A percentile compares a stretch with the other conserved stretches of the same genome.
Conservation (phyloP, 2,888 invertebrate species). For the Argynnis bischoffii region DNA sequence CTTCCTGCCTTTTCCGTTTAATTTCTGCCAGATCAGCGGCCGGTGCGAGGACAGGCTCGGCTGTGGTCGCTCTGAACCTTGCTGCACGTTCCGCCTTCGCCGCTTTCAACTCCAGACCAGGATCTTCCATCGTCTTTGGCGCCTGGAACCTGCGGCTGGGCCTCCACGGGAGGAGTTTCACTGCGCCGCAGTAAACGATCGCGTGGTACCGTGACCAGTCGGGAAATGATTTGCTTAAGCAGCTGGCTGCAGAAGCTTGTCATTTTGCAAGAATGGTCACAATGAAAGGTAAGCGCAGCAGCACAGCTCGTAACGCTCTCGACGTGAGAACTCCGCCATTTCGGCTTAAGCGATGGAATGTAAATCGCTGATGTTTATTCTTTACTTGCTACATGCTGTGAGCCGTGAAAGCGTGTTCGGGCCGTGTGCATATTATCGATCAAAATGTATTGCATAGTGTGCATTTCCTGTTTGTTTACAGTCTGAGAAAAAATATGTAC, state of each 20-base stretch:
- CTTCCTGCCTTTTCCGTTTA: constrained; percentile 83
- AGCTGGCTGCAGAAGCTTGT: constrained; percentile 45
- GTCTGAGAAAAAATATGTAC: constrained; percentile 10
- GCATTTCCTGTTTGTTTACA: background rate
- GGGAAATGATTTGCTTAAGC: constrained; percentile 50
- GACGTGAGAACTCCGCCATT: constrained; percentile 57
- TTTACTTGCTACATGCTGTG: constrained; percentile 68
- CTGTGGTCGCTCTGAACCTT: constrained; percentile 81
- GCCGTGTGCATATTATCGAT: constrained; percentile 41
- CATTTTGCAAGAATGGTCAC: constrained; percentile 57
- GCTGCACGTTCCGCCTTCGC: constrained; percentile 84
- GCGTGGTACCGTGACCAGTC: constrained; percentile 57
- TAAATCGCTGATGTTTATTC: constrained; percentile 47
- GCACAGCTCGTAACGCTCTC: constrained; percentile 53
- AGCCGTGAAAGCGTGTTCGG: constrained; percentile 54
- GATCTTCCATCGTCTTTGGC: constrained; percentile 82
- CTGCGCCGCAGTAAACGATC: constrained; percentile 72
- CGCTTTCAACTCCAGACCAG: constrained; percentile 82
- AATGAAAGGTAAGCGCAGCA: constrained; percentile 45
- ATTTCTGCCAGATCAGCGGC: constrained; percentile 80
- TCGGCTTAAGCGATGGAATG: constrained; percentile 52
- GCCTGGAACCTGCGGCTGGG: constrained; percentile 87
- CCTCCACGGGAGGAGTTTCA: constrained; percentile 85
- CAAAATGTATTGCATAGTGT: constrained; percentile 41
- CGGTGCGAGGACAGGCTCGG: constrained; percentile 71